Evolutionary conservation across 2,888 invertebrate genomes (phyloP).

Genomic region (Athripsodes cinereus): DNA sequence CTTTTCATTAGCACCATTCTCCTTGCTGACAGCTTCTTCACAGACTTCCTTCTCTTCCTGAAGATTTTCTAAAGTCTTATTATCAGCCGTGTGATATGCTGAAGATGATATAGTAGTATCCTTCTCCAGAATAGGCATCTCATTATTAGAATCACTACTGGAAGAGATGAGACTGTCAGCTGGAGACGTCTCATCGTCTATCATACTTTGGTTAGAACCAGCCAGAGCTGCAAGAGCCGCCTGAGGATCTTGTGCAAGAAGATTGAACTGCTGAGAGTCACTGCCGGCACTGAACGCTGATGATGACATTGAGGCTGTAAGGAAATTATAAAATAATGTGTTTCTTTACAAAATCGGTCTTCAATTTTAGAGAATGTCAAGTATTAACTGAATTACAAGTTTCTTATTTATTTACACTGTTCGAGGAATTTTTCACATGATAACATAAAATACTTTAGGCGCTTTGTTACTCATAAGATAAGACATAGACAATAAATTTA

Average conservation of each 20-base stretch:
- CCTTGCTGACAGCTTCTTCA: slow-evolving; percentile 18
- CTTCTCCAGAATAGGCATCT: slow-evolving; percentile 41
- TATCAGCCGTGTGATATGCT: slow-evolving; percentile 41
- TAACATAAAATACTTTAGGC: too few relatives aligned
- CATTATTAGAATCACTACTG: slow-evolving; percentile 56
- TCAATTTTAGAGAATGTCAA: too few relatives aligned
- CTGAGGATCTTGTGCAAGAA: slow-evolving; percentile 65
- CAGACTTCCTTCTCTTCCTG: slow-evolving; percentile 19
- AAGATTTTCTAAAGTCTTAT: slow-evolving; percentile 14
- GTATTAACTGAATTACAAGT: too few relatives aligned
- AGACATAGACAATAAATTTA: too few relatives aligned
- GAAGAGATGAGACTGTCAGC: slow-evolving; percentile 69
- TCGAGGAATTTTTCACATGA: too few relatives aligned
- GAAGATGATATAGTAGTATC: slow-evolving; percentile 42
- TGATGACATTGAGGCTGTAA: slow-evolving; percentile 47
- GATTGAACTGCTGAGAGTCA: slow-evolving; percentile 36
- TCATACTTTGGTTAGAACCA: slow-evolving; percentile 59
- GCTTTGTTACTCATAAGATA: too few relatives aligned
- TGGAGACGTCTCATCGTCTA: slow-evolving; percentile 80
- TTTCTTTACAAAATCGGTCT: too few relatives aligned
- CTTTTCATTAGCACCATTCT: slow-evolving; percentile 26
- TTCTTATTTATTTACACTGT: too few relatives aligned
- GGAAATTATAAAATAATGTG: too few relatives aligned
- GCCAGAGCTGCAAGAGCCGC: slow-evolving; percentile 69
- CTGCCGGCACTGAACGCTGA: slow-evolving; percentile 50